Percentiles rank a stretch among this genome's conserved stretches.
Evolutionary conservation across 1,140 invertebrate genomes (phyloP).

Genomic region (Lepidurus apus): DNA sequence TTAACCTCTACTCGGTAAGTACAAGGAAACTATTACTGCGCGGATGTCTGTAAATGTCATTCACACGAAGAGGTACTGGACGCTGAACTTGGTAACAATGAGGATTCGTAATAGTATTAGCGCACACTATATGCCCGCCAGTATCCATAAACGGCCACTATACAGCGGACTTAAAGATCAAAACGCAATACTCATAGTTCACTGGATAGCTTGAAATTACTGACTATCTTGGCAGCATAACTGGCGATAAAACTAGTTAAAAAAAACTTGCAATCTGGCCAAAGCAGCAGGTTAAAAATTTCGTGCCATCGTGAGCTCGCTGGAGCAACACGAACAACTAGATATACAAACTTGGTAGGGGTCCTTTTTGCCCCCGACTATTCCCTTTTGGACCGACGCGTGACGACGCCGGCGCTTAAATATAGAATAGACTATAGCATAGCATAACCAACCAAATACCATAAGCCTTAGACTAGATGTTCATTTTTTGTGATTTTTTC

Average conservation of each 20-base stretch:
- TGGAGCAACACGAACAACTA: not conserved
- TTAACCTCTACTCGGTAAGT: not conserved
- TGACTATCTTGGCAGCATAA: not conserved
- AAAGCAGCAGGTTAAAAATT: not conserved
- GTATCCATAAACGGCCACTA: not conserved
- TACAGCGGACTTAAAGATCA: not conserved
- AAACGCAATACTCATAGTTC: not conserved
- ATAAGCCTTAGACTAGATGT: not conserved
- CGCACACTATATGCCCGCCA: no score
- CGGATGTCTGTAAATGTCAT: no score
- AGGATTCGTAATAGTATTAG: no score
- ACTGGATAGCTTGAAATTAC: not conserved
- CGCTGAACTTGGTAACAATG: no score
- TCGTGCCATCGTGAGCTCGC: not conserved
- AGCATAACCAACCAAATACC: not conserved
- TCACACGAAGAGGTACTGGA: no score
- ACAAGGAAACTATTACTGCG: not conserved
- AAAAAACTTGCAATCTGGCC: not conserved
- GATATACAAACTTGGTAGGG: not conserved
- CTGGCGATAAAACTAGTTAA: not conserved
- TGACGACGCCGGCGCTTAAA: conserved; percentile 14
- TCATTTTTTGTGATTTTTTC: not conserved
- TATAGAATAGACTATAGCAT: not conserved
- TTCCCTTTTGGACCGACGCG: not conserved
- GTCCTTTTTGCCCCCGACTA: not conserved